Conservation (phyloP, 2,113 vertebrate genomes). For the Gymnorhina tibicen region DNA sequence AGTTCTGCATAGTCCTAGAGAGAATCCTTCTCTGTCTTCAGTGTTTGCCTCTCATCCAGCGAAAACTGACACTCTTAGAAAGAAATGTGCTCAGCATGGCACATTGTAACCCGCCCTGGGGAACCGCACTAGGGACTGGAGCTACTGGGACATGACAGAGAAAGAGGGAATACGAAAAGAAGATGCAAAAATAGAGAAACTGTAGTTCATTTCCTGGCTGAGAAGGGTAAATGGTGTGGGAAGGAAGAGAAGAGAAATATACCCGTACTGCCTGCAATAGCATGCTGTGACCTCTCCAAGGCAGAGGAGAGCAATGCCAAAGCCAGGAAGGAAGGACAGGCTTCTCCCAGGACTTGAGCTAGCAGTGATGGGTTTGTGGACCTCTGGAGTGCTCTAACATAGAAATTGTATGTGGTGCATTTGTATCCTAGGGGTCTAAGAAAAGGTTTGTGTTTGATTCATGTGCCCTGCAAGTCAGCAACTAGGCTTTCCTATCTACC, state of each 20-base stretch:
- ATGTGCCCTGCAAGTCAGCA: neutral
- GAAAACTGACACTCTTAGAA: neutral
- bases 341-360: neutral
- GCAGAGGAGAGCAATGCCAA: neutral
- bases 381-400: neutral
- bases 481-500: neutral
- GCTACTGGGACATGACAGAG: neutral
- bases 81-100: neutral
- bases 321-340: neutral
- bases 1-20: neutral
- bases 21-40: neutral
- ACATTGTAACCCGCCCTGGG: neutral
- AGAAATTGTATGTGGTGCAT: neutral
- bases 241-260: neutral
- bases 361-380: neutral
- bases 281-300: neutral
- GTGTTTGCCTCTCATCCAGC: neutral
- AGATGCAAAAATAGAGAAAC: neutral
- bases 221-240: neutral
- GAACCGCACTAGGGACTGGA: neutral
- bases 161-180: neutral
- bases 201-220: neutral
- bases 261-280: accelerated
- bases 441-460: neutral
- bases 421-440: neutral